phyloP scores from a whole-genome alignment of 2,113 vertebrate species.

The Silurus glanis region DNA sequence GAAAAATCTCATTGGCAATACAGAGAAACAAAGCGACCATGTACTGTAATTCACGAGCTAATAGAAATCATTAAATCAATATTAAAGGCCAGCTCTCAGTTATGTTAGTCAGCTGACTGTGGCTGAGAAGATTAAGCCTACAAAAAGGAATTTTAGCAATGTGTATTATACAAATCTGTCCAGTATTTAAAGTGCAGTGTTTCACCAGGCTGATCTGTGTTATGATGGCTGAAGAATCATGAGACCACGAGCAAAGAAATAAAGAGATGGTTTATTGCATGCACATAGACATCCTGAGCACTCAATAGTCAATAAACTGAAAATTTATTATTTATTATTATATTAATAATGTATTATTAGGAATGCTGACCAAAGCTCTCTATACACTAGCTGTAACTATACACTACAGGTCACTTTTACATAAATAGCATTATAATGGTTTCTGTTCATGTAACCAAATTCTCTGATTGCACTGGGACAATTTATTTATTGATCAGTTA shows the following conservation, averaged over 20 bases:
- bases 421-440: neutral
- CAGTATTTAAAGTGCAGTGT: too few species aligned
- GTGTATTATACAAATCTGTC: neutral
- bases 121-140: neutral
- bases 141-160: neutral
- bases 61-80: neutral
- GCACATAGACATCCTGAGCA: too few species aligned
- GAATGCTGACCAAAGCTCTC: neutral
- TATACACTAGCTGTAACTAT: neutral
- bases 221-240: too few species aligned
- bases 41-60: neutral
- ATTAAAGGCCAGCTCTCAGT: neutral
- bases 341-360: neutral
- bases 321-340: too few species aligned
- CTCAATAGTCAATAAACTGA: too few species aligned
- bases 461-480: neutral
- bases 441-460: neutral
- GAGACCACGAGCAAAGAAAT: too few species aligned
- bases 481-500: neutral
- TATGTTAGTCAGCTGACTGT: neutral
- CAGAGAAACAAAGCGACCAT: neutral
- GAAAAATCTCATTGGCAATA: neutral
- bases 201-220: too few species aligned
- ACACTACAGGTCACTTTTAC: neutral
- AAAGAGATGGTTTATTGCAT: too few species aligned